Base-by-base conservation (phyloP, 2,113 vertebrate species). In the Morphnarchus princeps region DNA sequence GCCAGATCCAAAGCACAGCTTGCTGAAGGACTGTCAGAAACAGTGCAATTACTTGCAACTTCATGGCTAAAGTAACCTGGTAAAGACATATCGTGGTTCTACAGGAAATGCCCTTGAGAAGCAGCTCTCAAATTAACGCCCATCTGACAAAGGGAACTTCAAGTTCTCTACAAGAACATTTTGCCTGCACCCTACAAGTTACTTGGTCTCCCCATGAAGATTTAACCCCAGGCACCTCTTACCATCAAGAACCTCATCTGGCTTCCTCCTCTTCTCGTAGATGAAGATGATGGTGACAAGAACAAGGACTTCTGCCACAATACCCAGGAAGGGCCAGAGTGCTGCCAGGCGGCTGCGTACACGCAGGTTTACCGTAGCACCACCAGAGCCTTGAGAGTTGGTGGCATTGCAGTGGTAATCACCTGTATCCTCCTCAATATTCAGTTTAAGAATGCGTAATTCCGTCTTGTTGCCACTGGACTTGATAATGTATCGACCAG, bases 231-330 rank as follows among this genome's bases (percentile, higher is more conserved):
- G 7, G 14, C 7, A 19, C 6, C 36, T 50, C 99, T 94, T 98
- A 99, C 99, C 99, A 3, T 99, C 99, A 5, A 86, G 98, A 84
- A 99, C 66, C 55, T 99, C 99, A 49, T 99, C 99, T 0, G 99
- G 99, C 99, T 99, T 99, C 98, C 99, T 99, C 95, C 99, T 99
- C 98, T 99, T 99, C 98, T 99, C 99, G 0, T 99, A 99, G 97
- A 99, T 99, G 96, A 99, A 99, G 98, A 99, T 99, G 95, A 99
- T 98, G 20, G 99, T 98, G 96, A 99, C 98, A 2, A 99, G 98
- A 49, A 99, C 98, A 3, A 99, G 98, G 82, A 99, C 99, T 91
- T 99, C 99, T 0, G 98, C 99, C 94, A 99, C 99, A 0, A 99
- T 99, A 49, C 99, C 99, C 73, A 99, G 98, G 97, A 99, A 99